Evolutionary conservation across 2,888 invertebrate species (phyloP), one percentile per base, ranked within the genome.

Genomic region (Mythimna impura): DNA sequence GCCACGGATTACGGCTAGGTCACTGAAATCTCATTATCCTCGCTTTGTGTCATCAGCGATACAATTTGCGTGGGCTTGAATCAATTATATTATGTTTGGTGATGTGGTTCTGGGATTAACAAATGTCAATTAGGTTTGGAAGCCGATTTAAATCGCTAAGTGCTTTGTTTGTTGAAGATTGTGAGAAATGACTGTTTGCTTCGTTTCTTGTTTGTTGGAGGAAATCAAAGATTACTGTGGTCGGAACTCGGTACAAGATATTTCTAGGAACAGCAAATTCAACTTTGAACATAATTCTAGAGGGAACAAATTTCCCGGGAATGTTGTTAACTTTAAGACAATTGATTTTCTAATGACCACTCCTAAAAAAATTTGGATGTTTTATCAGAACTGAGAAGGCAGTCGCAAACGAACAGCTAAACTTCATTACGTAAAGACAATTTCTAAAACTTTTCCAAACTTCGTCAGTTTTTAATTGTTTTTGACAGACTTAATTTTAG

Each of bases 11-110:
- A 82, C 76, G 65, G 36, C 60, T 43, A 80, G 84, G 85, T 77
- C 81, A 85, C 73, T 82, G 78, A 85, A 87, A 87, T 86, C 82
- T 81, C 78, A 87, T 87, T 87, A 86, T 80, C 73, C 65, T 52
- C 61, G 77, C 83, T 84, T 80, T 81, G 78, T 77, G 67, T 79
- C 76, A 80, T 79, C 73, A 83, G 60, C 62, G 57, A 71, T 83
- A 75, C 81, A 81, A 81, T 81, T 85, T 85, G 74, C 61, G 71
- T 61, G 40, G 58, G 52, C 66, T 55, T 75, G 62, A 78, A 85
- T 78, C 78, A 81, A 76, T 85, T 84, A 77, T 70, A n/a, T 62
- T 66, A 61, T 70, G 67, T 84, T 77, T 73, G 73, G 50, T 25
- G 69, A 76, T 79, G 80, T 66, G 68, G 76, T 72, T 71, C 69